Evolutionary conservation across 1,140 invertebrate species (phyloP).

Genomic region (Bombus sibiricus): DNA sequence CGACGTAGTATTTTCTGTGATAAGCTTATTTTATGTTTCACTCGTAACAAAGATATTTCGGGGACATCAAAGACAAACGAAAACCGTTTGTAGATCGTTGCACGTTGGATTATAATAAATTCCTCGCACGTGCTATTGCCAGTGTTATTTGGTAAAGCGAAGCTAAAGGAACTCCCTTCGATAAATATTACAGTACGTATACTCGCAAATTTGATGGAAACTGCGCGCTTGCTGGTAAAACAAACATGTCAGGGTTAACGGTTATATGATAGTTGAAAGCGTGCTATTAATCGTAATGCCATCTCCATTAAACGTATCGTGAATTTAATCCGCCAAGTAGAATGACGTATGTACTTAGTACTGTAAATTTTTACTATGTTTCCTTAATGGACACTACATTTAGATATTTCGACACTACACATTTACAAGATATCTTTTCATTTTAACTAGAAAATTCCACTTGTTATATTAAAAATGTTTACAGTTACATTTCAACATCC

Average conservation of each 20-base stretch:
- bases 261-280: slow-evolving; percentile 10
- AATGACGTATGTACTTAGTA: background rate
- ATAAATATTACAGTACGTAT: slow-evolving; percentile 29
- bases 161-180: background rate
- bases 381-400: background rate
- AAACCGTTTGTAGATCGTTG: background rate
- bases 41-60: background rate
- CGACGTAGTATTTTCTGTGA: background rate
- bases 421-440: background rate
- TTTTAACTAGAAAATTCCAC: slow-evolving; percentile 12
- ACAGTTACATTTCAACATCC: background rate
- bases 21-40: background rate
- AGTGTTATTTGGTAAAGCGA: background rate
- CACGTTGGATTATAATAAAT: slow-evolving; percentile 35
- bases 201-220: slow-evolving; percentile 3
- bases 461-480: background rate
- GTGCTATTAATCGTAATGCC: background rate
- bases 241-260: background rate
- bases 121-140: background rate
- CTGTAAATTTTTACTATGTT: slow-evolving; percentile 6
- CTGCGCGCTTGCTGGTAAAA: background rate
- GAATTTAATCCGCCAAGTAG: slow-evolving; percentile 7
- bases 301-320: background rate
- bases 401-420: too few relatives aligned
- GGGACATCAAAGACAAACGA: background rate